These are phyloP conservation scores for Ceratoteleas bidentatus DNA, from an alignment of 1,140 invertebrate genomes.

Conservation along the genomic window DNA sequence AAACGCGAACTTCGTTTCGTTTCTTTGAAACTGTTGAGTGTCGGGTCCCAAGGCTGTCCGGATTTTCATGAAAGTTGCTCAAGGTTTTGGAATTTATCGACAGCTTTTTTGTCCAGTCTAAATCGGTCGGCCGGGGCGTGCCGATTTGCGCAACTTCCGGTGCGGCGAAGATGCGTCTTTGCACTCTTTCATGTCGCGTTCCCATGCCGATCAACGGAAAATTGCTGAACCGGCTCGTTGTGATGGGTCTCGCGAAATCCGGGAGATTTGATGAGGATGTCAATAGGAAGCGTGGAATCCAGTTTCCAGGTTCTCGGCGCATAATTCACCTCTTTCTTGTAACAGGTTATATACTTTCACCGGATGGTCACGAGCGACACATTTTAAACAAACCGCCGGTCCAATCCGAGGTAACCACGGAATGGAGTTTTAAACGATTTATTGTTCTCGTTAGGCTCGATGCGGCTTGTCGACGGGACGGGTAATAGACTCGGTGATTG, in stretches of 20 bases:
- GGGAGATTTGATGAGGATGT: not conserved
- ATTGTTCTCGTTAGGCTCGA: slow-evolving; percentile 14
- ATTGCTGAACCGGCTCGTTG: no score
- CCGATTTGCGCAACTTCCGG: slow-evolving; percentile 5
- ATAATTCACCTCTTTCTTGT: slow-evolving; percentile 46
- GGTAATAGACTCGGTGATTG: slow-evolving; percentile 5
- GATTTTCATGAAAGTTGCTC: slow-evolving; percentile 72
- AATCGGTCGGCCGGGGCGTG: slow-evolving; percentile 2
- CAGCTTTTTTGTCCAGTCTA: slow-evolving; percentile 11
- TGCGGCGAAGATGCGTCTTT: not conserved
- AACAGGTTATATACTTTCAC: slow-evolving; percentile 52
- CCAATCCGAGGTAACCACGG: slow-evolving; percentile 15
- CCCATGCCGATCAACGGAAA: no score
- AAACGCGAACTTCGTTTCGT: slow-evolving; percentile 71
- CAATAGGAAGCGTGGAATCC: slow-evolving; percentile 34
- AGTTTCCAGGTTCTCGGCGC: slow-evolving; percentile 37
- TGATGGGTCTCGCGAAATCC: no score
- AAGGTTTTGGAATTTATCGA: slow-evolving; percentile 47
- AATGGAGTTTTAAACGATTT: slow-evolving; percentile 16
- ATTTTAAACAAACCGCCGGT: slow-evolving; percentile 30
- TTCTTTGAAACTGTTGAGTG: slow-evolving; percentile 64
- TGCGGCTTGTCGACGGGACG: not conserved
- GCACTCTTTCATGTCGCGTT: no score
- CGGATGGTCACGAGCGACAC: slow-evolving; percentile 42
- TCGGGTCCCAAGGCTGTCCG: slow-evolving; percentile 76